Evolutionary conservation across 2,888 invertebrate species (phyloP).

Genomic region (Biston betularia): DNA sequence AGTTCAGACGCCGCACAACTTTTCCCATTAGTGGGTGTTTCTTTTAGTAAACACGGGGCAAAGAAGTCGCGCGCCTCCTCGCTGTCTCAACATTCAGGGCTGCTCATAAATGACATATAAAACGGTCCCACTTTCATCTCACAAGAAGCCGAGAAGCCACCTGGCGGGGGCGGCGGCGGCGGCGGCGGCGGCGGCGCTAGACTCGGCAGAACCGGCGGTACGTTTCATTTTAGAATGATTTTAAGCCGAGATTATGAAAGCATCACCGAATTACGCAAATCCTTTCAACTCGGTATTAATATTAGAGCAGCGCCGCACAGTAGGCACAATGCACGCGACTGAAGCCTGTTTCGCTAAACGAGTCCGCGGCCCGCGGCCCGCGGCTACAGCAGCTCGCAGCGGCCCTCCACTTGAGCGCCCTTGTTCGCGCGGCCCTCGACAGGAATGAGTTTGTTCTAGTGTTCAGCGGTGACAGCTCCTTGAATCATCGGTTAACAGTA

Average conservation of each 20-base stretch:
- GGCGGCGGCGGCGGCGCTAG: not conserved
- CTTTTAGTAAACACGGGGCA: not conserved
- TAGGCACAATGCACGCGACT: slow-evolving; percentile 27
- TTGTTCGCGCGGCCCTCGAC: slow-evolving; percentile 20
- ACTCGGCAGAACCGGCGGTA: slow-evolving; percentile 10
- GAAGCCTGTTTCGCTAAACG: slow-evolving; percentile 29
- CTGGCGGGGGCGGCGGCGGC: slow-evolving; percentile 4
- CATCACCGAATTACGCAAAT: slow-evolving; percentile 26
- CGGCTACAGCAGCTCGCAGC: slow-evolving; percentile 20
- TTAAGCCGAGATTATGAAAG: slow-evolving; percentile 28
- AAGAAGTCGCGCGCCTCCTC: not conserved
- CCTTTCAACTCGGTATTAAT: slow-evolving; percentile 32
- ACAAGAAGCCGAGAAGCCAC: slow-evolving; percentile 1
- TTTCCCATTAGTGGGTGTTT: not conserved
- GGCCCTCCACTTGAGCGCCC: slow-evolving; percentile 28
- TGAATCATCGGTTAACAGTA: slow-evolving; percentile 9
- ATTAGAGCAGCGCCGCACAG: slow-evolving; percentile 22
- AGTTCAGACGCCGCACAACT: too few relatives aligned
- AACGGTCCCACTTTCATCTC: slow-evolving; percentile 8
- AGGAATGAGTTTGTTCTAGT: slow-evolving; percentile 22
- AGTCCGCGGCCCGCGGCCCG: slow-evolving; percentile 24
- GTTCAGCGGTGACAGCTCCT: slow-evolving; percentile 15
- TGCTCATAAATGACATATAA: slow-evolving; percentile 5
- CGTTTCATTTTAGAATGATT: slow-evolving; percentile 20
- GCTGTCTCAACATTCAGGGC: not conserved